Percentiles rank a stretch among this genome's conserved stretches.
Conservation (phyloP, 2,888 invertebrate genomes). For the Troilus luridus region DNA sequence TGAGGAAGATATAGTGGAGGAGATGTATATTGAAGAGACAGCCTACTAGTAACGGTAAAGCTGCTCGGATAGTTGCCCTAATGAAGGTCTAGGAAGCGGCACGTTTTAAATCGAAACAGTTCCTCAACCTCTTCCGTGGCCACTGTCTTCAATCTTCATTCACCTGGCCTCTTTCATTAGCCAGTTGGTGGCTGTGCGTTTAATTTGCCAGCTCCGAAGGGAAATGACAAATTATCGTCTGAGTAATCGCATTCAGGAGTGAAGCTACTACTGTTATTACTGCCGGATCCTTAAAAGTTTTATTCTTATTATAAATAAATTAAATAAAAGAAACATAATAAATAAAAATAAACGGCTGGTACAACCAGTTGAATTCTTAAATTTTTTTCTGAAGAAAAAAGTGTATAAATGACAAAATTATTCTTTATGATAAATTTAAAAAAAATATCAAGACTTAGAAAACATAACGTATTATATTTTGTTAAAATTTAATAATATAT, state of each 20-base stretch:
- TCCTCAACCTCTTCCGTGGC: background rate
- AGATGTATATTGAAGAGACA: conserved; percentile 10
- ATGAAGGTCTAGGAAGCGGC: conserved; percentile 43
- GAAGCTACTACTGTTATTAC: background rate
- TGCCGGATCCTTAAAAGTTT: background rate
- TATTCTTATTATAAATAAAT: background rate
- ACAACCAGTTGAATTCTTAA: too few relatives aligned
- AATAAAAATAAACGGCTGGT: background rate
- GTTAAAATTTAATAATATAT: too few relatives aligned
- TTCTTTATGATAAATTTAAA: too few relatives aligned
- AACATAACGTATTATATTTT: too few relatives aligned
- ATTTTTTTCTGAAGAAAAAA: too few relatives aligned
- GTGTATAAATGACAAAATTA: too few relatives aligned
- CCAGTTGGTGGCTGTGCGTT: conserved; percentile 23
- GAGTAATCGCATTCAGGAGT: background rate
- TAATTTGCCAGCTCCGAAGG: conserved; percentile 38
- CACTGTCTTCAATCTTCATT: conserved; percentile 36
- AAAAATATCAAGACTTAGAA: too few relatives aligned
- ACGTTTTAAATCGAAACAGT: conserved; percentile 53
- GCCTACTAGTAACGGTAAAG: conserved; percentile 42
- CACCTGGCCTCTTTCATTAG: conserved; percentile 17
- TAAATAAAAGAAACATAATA: too few relatives aligned
- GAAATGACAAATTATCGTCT: conserved; percentile 37
- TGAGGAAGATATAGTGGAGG: conserved; percentile 11
- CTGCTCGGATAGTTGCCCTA: conserved; percentile 42